Evolutionary conservation across 2,113 vertebrate genomes (phyloP).

Genomic region (western clawed frog (Xenopus tropicalis)): DNA sequence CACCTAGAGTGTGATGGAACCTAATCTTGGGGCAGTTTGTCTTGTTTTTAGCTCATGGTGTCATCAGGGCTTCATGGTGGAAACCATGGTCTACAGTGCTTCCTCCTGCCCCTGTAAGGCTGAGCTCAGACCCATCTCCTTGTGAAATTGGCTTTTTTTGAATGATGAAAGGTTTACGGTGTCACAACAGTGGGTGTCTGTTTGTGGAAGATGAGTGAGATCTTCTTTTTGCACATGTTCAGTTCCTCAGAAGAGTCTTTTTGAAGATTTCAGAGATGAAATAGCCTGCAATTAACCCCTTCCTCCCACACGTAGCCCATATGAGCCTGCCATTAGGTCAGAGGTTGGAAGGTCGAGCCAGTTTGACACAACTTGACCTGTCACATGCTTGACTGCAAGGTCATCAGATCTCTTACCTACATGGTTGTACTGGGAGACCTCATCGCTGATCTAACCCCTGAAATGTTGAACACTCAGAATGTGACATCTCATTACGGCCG

Average conservation of each 20-base stretch:
- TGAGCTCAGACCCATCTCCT: background rate
- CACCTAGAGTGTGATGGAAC: too few species aligned
- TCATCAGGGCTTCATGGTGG: too few species aligned
- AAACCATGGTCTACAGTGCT: too few species aligned
- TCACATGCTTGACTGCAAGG: background rate
- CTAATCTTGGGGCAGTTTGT: too few species aligned
- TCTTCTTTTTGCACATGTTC: background rate
- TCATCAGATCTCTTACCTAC: too few species aligned
- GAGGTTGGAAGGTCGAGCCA: background rate
- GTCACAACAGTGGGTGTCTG: constrained; percentile 2
- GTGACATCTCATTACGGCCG: too few species aligned
- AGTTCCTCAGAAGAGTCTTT: background rate
- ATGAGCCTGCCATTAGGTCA: constrained; percentile 7
- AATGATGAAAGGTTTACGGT: constrained; percentile 7
- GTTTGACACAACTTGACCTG: background rate
- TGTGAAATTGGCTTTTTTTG: constrained; percentile 12
- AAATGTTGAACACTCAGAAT: too few species aligned
- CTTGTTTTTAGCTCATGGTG: too few species aligned
- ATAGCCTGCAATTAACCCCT: constrained; percentile 18
- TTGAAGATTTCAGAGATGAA: constrained; percentile 7
- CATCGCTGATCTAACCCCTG: too few species aligned
- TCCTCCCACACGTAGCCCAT: background rate
- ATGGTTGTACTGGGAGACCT: too few species aligned
- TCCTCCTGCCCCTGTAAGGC: too few species aligned
- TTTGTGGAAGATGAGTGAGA: constrained; percentile 1